Evolutionary conservation across 2,888 invertebrate species (phyloP).

Genomic region (Copidosoma aretas): DNA sequence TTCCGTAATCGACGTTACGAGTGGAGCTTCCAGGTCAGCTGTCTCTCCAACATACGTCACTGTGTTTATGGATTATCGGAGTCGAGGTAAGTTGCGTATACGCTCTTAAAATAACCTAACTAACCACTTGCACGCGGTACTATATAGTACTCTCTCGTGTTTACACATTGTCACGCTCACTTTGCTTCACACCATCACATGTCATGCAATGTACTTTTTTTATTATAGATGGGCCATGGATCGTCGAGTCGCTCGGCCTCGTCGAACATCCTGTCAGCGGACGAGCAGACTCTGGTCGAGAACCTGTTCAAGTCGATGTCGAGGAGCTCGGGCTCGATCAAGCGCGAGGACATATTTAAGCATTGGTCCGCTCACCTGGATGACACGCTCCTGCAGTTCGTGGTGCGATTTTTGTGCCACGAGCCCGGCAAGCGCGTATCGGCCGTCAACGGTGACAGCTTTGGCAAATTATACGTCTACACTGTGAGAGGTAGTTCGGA

Average conservation of each 20-base stretch:
- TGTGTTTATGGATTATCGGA: conserved; percentile 31
- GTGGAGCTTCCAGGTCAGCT: too few relatives aligned
- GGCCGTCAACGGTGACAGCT: conserved; percentile 58
- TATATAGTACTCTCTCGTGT: too few relatives aligned
- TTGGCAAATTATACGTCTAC: conserved; percentile 58
- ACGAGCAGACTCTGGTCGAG: conserved; percentile 58
- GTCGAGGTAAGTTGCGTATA: conserved; percentile 21
- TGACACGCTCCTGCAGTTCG: conserved; percentile 56
- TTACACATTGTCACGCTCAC: not conserved
- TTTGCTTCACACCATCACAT: too few relatives aligned
- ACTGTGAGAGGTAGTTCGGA: conserved; percentile 58
- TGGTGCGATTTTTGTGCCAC: conserved; percentile 58
- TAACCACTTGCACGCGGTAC: too few relatives aligned
- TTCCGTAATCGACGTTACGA: not conserved
- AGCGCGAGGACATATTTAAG: conserved; percentile 60
- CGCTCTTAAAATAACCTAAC: too few relatives aligned
- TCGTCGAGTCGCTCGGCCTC: conserved; percentile 57
- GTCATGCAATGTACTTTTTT: not conserved
- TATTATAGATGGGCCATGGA: conserved; percentile 59
- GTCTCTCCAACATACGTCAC: too few relatives aligned
- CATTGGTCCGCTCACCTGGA: conserved; percentile 60
- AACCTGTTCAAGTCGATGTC: conserved; percentile 61
- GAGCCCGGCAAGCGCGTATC: conserved; percentile 58
- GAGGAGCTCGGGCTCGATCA: conserved; percentile 60
- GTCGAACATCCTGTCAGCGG: conserved; percentile 58